A percentile compares a stretch with the other conserved stretches of the same genome.
These are phyloP conservation scores for Penelope pileata DNA, from an alignment of 2,113 vertebrate genomes.

Conservation along the genomic window DNA sequence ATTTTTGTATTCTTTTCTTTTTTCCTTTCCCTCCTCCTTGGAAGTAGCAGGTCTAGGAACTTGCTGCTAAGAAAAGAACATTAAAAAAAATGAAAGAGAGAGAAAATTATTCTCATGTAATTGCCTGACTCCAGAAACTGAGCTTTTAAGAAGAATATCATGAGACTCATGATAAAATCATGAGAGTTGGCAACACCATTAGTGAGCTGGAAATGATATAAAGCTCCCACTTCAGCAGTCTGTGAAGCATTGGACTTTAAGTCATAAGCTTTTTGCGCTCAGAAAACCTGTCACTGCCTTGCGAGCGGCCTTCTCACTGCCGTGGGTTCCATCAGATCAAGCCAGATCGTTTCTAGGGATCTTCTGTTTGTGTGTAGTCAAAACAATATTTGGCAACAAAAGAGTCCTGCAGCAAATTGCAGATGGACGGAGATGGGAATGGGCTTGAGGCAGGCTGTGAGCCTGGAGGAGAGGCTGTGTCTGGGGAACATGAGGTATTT, in stretches of 20 bases:
- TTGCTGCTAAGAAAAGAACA: conserved; percentile 57
- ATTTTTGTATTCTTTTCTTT: not conserved
- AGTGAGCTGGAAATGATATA: conserved; percentile 64
- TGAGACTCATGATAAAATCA: conserved; percentile 71
- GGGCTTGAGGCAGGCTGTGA: not conserved
- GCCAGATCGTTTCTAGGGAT: conserved; percentile 42
- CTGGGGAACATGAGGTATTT: conserved; percentile 40
- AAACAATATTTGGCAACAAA: conserved; percentile 47
- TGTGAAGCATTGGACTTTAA: conserved; percentile 46
- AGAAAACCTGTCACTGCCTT: conserved; percentile 36
- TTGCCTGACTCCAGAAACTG: conserved; percentile 59
- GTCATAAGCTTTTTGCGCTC: conserved; percentile 31
- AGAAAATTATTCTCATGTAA: conserved; percentile 32
- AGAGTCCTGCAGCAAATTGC: not conserved
- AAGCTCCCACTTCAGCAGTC: conserved; percentile 49
- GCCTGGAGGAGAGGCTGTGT: not conserved
- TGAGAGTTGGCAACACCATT: conserved; percentile 67
- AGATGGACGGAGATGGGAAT: not conserved
- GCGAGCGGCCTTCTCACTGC: conserved; percentile 28
- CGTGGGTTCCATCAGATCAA: conserved; percentile 31
- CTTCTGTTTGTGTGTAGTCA: conserved; percentile 42
- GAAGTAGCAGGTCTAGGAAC: not conserved
- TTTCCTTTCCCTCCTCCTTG: fast-evolving
- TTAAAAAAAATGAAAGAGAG: not conserved
- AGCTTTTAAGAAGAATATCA: conserved; percentile 66